These are phyloP conservation scores for Aleadryas rufinucha DNA, from an alignment of 2,113 vertebrate genomes.

Conservation along the genomic window DNA sequence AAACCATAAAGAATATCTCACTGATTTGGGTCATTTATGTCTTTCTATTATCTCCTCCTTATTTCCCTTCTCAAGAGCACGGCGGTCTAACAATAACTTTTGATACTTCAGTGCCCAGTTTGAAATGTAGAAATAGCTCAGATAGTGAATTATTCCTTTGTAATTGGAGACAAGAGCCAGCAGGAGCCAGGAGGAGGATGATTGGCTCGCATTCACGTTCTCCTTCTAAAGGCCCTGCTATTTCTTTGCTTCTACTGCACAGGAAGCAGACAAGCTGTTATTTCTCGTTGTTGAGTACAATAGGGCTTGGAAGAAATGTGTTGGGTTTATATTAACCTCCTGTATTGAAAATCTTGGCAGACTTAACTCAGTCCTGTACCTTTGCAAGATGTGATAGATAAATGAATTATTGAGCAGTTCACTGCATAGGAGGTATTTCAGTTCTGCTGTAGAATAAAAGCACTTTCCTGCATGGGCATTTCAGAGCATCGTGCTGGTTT, in stretches of 20 bases:
- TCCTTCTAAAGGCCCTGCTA: constrained; percentile 23
- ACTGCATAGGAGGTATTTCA: constrained; percentile 9
- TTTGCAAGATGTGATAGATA: background rate
- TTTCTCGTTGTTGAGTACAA: constrained; percentile 44
- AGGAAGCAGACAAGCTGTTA: constrained; percentile 56
- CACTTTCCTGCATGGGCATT: background rate
- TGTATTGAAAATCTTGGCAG: background rate
- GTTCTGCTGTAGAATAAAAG: background rate
- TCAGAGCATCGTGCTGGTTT: background rate
- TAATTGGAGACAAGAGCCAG: constrained; percentile 47
- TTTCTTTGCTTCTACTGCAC: constrained; percentile 47
- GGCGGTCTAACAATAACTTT: constrained; percentile 19
- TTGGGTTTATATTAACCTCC: constrained; percentile 46
- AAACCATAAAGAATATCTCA: background rate
- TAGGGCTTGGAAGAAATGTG: constrained; percentile 18
- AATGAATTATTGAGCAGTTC: constrained; percentile 20
- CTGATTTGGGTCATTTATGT: constrained; percentile 23
- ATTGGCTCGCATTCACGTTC: constrained; percentile 37
- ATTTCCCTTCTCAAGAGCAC: constrained; percentile 3
- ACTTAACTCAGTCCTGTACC: constrained; percentile 32
- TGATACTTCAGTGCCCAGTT: constrained; percentile 35
- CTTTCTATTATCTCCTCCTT: constrained; percentile 26
- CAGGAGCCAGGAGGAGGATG: constrained; percentile 43
- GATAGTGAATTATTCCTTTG: constrained; percentile 49
- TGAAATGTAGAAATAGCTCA: constrained; percentile 48